Percentiles rank a stretch among this genome's conserved stretches.
Evolutionary conservation across 2,113 vertebrate genomes (phyloP).

Genomic region (Daboia siamensis): DNA sequence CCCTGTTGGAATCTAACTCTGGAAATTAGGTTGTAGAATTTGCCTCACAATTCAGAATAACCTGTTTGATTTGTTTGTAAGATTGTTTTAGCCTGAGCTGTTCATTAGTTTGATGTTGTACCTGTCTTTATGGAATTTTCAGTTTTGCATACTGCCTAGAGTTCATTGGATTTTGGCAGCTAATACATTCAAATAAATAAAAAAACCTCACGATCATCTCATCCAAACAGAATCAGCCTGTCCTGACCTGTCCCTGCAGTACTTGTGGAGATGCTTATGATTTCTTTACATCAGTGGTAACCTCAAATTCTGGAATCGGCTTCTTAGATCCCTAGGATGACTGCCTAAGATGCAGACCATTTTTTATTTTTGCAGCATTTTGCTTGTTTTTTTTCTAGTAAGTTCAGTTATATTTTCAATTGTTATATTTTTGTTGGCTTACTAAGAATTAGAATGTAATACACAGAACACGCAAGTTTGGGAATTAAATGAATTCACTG

Average conservation of each 20-base stretch:
- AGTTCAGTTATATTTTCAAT: no score
- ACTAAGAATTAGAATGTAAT: no score
- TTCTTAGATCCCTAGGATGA: no score
- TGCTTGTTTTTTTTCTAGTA: no score
- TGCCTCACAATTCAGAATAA: neutral
- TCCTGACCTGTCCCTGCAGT: neutral
- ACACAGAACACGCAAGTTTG: no score
- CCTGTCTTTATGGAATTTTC: neutral
- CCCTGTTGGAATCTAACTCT: neutral
- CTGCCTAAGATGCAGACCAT: no score
- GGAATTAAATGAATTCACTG: neutral
- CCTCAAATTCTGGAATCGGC: neutral
- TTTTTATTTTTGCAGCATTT: no score
- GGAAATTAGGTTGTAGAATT: neutral
- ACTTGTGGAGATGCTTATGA: neutral
- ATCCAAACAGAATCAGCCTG: neutral
- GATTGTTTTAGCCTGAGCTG: neutral
- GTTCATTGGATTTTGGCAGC: neutral
- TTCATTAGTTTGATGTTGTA: neutral
- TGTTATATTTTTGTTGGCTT: no score
- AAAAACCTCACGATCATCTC: neutral
- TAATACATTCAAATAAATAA: neutral
- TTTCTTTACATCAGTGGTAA: neutral
- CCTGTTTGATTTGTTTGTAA: neutral
- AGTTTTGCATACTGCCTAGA: neutral